Evolutionary conservation across 2,888 invertebrate genomes (phyloP), one percentile per base, ranked within the genome.

Genomic region (Ophion ventricosus): DNA sequence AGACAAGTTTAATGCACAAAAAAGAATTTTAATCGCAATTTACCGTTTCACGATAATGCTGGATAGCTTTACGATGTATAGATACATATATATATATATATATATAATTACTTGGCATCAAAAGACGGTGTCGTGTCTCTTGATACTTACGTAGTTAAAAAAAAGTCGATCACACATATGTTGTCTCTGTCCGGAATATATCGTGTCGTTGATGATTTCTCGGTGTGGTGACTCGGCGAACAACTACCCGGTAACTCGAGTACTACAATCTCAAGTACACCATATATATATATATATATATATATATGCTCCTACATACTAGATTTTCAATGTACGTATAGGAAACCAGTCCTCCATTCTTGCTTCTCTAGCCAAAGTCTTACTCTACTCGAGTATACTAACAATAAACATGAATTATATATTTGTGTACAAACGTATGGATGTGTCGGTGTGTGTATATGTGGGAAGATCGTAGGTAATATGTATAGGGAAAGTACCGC

Each of bases 401-500:
- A 25, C 26, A 25, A 69, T 61, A 57, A 25, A 77, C 56, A 72
- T 69, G 43, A n/a, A 81, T 43, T 69, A 72, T 26, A 25, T 43
- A 7, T 72, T 43, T 54, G 26, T 77, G n/a, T n/a, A 29, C 54
- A 59, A 61, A 20, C 8, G 23, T 20, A 72, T 72, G 17, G n/a
- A 72, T 56, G 64, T 70, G 14, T 49, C 49, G 49, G 14, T 49
- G 49, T 49, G 54, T 56, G 73, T 23, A 79, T 73, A 70, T 20
- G 49, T 85, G 76, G 56, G 49, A 83, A 76, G 59, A 29, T 54
- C 69, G 78, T 57, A 75, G 78, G 67, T 72, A 66, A 79, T 74
- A 76, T 59, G 86, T 81, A 73, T 85, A 81, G 88, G 84, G 83
- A 81, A 88, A 88, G 89, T 91, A 91, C 91, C 91, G 91, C 90